Conservation (phyloP, 2,113 vertebrate species). For the Cephalopterus ornatus region DNA sequence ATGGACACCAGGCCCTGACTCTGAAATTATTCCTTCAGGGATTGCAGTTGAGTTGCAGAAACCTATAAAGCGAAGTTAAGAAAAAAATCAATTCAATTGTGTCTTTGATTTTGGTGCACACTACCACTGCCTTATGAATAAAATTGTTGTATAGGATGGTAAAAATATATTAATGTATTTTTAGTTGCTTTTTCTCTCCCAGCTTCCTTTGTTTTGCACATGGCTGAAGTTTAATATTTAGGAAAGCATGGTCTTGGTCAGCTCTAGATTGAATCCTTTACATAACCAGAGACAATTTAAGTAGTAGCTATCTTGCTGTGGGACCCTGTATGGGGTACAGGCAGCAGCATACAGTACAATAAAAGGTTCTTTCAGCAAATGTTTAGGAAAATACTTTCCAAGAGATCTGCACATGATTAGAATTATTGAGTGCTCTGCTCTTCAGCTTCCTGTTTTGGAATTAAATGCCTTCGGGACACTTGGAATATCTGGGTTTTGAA, state of each 20-base stretch:
- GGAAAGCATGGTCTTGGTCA: neutral
- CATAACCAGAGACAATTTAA: neutral
- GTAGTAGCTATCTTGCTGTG: neutral
- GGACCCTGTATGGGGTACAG: constrained; percentile 37
- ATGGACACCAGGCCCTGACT: neutral
- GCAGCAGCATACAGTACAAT: constrained; percentile 28
- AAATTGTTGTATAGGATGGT: neutral
- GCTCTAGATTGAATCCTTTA: neutral
- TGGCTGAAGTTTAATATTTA: neutral
- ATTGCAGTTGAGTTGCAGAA: neutral
- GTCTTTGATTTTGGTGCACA: neutral
- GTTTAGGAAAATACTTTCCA: constrained; percentile 85
- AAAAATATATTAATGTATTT: neutral
- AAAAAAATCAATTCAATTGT: neutral
- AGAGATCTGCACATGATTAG: constrained; percentile 87
- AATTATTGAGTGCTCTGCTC: constrained; percentile 81
- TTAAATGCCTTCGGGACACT: constrained; percentile 82
- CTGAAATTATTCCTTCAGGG: neutral
- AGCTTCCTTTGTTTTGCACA: neutral
- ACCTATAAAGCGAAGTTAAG: neutral
- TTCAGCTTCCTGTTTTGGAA: constrained; percentile 88
- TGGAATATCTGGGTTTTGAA: constrained; percentile 77
- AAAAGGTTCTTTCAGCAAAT: constrained; percentile 74
- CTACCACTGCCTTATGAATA: neutral
- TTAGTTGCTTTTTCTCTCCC: neutral